Evolutionary conservation across 1,140 invertebrate genomes (phyloP), one percentile per base, ranked within the genome.

Genomic region (Heterodera carotae): DNA sequence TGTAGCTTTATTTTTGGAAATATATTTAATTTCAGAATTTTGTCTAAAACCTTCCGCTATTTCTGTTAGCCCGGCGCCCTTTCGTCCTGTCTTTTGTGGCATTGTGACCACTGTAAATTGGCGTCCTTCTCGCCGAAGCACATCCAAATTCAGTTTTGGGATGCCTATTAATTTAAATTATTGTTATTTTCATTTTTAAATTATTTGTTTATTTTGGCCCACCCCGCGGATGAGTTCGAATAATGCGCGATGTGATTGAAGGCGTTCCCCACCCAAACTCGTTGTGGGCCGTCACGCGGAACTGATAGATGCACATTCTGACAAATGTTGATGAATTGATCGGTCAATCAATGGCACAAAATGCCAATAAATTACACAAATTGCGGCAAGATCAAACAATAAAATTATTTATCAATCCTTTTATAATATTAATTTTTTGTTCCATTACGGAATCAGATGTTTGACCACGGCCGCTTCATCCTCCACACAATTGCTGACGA

Each of bases 381-480:
- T n/a, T n/a, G n/a, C n/a, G n/a, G n/a, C n/a, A n/a, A n/a, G n/a
- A n/a, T n/a, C n/a, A n/a, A n/a, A n/a, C n/a, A n/a, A n/a, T n/a
- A n/a, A n/a, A n/a, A n/a, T n/a, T n/a, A n/a, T n/a, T n/a, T n/a
- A n/a, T n/a, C n/a, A n/a, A n/a, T 53, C 22, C 53, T 25, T n/a
- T 10, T 34, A 69, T 12, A 36, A 8, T 43, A 27, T 75, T 75
- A 2, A 29, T 29, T 34, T 56, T 29, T 4, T 62, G n/a, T 75
- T 76, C 31, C 22, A 3, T 75, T 43, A n/a, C 34, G 93, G 91
- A 77, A 91, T 88, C 2, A 99, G 90, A 79, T 93, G 91, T 80
- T 91, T 91, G 0, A 97, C 90, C 0, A 97, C 88, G 83, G 92
- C 96, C 88, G 95, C 96, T 87, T 98, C 95, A 84, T 97, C 94